These are phyloP conservation scores for Drosophila micromelanica DNA, from an alignment of 1,140 invertebrate species.

Conservation along the genomic window DNA sequence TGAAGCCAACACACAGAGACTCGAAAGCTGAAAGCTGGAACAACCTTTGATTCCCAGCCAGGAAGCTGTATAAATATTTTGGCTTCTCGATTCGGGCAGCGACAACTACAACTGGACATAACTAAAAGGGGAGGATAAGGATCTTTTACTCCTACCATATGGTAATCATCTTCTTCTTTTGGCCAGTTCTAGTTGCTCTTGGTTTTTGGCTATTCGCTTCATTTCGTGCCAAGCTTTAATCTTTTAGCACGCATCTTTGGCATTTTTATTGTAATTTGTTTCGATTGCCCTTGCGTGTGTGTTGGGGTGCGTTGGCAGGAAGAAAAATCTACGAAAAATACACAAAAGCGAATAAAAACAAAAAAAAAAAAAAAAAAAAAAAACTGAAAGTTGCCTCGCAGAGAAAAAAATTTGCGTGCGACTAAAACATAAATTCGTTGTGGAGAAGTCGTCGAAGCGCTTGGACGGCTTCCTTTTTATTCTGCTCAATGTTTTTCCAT, in stretches of 20 bases:
- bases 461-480: constrained; percentile 29
- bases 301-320: constrained; percentile 3
- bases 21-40: constrained; percentile 9
- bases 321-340: constrained; percentile 36
- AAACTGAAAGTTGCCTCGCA: constrained; percentile 40
- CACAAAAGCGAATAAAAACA: constrained; percentile 10
- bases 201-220: constrained; percentile 46
- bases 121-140: background rate
- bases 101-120: background rate
- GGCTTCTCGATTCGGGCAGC: constrained; percentile 51
- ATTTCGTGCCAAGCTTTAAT: constrained; percentile 80
- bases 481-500: constrained; percentile 15
- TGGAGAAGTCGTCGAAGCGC: constrained; percentile 52
- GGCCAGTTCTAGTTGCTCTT: constrained; percentile 5
- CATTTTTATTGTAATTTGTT: constrained; percentile 83
- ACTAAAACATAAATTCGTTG: constrained; percentile 81
- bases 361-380: background rate
- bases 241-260: constrained; percentile 80
- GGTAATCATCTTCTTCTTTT: constrained; percentile 13
- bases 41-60: constrained; percentile 69
- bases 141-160: constrained; percentile 7
- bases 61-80: constrained; percentile 82
- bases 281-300: constrained; percentile 65
- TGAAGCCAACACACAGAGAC: constrained; percentile 45
- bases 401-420: constrained; percentile 83